Conservation (phyloP, 2,888 invertebrate species). For the Imbricaverruca yamaguchii region DNA sequence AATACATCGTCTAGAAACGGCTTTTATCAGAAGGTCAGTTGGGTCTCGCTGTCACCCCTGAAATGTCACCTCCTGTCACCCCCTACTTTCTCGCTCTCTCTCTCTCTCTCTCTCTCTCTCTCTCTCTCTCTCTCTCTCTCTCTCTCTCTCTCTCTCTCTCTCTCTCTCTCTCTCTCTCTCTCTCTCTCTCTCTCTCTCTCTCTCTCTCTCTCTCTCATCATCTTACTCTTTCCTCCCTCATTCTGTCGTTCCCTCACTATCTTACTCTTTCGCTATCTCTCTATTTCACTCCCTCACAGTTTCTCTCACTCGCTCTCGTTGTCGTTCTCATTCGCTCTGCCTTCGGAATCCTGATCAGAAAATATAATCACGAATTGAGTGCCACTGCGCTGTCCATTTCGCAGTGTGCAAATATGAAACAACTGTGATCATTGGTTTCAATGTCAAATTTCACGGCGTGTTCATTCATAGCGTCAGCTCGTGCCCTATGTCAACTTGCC, state of each 20-base stretch:
- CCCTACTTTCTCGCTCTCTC: not conserved
- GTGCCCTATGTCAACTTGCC: too few relatives aligned
- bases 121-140: not conserved
- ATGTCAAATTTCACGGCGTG: too few relatives aligned
- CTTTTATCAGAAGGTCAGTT: slow-evolving; percentile 10
- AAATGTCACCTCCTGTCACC: slow-evolving; percentile 20
- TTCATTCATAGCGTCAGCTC: too few relatives aligned
- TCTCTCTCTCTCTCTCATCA: slow-evolving; percentile 5
- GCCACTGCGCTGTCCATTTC: too few relatives aligned
- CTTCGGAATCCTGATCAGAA: too few relatives aligned
- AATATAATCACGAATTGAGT: too few relatives aligned
- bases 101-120: slow-evolving; percentile 6
- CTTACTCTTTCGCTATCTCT: not conserved
- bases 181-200: not conserved
- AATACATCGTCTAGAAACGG: not conserved
- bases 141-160: not conserved
- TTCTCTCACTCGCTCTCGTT: not conserved
- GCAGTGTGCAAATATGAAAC: too few relatives aligned
- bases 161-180: not conserved
- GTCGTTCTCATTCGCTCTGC: not conserved
- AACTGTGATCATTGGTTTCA: too few relatives aligned
- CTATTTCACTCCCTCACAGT: not conserved
- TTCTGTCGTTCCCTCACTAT: not conserved
- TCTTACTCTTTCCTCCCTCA: too few relatives aligned
- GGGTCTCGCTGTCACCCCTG: not conserved